Evolutionary conservation across 2,113 vertebrate species (phyloP).

Genomic region (Verasper variegatus): DNA sequence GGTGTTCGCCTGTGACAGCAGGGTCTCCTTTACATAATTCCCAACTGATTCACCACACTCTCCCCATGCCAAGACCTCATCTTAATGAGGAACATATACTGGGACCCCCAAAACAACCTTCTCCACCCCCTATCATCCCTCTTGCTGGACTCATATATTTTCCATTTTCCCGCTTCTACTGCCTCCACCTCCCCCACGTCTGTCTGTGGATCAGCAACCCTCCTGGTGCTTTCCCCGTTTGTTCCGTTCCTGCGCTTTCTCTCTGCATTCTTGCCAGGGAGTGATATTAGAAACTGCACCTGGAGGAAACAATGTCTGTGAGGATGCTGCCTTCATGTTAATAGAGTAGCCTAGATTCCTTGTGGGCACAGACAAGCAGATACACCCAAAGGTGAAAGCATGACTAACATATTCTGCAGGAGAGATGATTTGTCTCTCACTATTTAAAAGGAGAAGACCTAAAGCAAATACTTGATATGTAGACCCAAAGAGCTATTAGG

Average conservation of each 20-base stretch:
- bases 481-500: conserved; percentile 36
- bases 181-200: conserved; percentile 47
- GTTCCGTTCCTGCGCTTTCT: conserved; percentile 40
- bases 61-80: conserved; percentile 22
- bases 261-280: conserved; percentile 65
- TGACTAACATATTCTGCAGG: conserved; percentile 36
- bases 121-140: neutral
- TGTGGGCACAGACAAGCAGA: conserved; percentile 44
- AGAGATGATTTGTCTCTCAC: conserved; percentile 38
- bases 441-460: conserved; percentile 23
- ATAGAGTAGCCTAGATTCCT: conserved; percentile 48
- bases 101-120: neutral
- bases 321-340: conserved; percentile 58
- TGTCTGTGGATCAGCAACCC: conserved; percentile 25
- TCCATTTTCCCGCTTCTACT: conserved; percentile 28
- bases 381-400: conserved; percentile 34
- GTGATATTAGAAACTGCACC: conserved; percentile 59
- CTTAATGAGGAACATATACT: conserved; percentile 51
- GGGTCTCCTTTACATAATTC: conserved; percentile 29
- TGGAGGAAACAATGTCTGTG: conserved; percentile 47
- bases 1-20: conserved; percentile 41
- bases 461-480: conserved; percentile 36
- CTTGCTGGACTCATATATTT: conserved; percentile 39
- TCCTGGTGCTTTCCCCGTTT: conserved; percentile 19
- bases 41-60: conserved; percentile 19